A percentile compares a stretch with the other conserved stretches of the same genome.
Evolutionary conservation across 2,888 invertebrate species (phyloP).

Genomic region (Campoplex capitator): DNA sequence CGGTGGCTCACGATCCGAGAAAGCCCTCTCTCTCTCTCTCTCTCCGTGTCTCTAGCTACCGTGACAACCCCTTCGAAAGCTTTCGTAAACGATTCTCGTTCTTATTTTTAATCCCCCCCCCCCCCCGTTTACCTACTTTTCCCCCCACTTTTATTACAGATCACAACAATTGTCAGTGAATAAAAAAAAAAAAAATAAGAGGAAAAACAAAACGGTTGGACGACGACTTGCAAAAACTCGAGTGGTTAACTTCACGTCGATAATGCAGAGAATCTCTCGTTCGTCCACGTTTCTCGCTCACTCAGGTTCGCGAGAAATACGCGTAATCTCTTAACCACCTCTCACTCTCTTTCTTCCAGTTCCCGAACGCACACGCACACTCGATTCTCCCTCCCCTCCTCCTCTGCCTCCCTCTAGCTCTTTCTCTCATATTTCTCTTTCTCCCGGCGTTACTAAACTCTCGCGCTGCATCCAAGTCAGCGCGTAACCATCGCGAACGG

Average conservation of each 20-base stretch:
- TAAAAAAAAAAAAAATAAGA: neutral
- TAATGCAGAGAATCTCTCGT: constrained; percentile 31
- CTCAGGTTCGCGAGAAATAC: constrained; percentile 28
- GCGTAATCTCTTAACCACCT: neutral
- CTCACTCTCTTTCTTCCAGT: constrained; percentile 36
- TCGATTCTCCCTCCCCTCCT: constrained; percentile 65
- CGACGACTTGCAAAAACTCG: constrained; percentile 6
- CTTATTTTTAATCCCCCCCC: neutral
- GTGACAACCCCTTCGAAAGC: neutral
- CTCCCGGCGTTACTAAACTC: constrained; percentile 63
- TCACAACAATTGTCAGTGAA: neutral
- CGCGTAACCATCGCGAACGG: constrained; percentile 64
- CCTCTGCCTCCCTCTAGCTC: constrained; percentile 61
- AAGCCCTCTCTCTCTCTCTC: constrained; percentile 21
- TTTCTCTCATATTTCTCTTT: constrained; percentile 65
- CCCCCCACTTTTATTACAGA: neutral
- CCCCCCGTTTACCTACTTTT: neutral
- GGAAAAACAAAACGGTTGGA: neutral
- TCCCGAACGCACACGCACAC: constrained; percentile 49
- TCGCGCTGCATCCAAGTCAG: constrained; percentile 63
- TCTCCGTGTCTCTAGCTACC: neutral
- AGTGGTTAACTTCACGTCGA: constrained; percentile 55
- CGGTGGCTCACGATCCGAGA: constrained; percentile 71
- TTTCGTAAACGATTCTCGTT: neutral
- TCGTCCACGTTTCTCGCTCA: constrained; percentile 14